Conservation (phyloP, 37 sponge, comb jelly and placozoan species). For the Ephydatia muelleri region DNA sequence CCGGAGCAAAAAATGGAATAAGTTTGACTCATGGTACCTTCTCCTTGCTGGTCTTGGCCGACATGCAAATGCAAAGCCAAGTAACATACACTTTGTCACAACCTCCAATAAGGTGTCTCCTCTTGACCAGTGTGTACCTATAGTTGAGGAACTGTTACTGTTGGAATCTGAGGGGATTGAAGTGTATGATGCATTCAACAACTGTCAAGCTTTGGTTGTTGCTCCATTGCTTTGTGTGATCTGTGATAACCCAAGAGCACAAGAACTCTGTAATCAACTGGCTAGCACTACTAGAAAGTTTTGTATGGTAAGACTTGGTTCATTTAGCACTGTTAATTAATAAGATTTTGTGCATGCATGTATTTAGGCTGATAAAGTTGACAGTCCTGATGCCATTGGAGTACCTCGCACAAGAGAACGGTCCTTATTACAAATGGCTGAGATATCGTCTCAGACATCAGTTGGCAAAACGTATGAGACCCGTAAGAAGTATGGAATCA, state of each 20-base stretch:
- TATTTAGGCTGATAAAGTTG: too few species aligned
- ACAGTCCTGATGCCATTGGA: background rate
- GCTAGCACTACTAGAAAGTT: too few species aligned
- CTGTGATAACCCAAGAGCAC: constrained; percentile 34
- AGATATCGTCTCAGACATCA: background rate
- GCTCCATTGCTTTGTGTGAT: too few species aligned
- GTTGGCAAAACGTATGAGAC: background rate
- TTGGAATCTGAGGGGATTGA: constrained; percentile 23
- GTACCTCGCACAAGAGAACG: background rate
- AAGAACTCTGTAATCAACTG: constrained; percentile 17
- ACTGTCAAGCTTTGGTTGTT: constrained; percentile 14
- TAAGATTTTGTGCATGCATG: background rate
- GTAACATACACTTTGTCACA: constrained; percentile 24
- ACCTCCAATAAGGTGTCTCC: constrained; percentile 12
- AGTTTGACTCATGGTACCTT: constrained; percentile 23
- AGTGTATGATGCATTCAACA: constrained; percentile 21
- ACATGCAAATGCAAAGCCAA: background rate
- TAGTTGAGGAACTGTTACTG: constrained; percentile 21
- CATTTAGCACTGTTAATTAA: background rate
- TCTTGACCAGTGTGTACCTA: background rate
- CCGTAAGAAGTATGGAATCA: background rate
- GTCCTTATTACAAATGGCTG: background rate
- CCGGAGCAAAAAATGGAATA: constrained; percentile 27
- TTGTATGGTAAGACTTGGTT: background rate
- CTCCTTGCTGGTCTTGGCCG: constrained; percentile 20